These are phyloP conservation scores for Bothrops jararaca DNA, from an alignment of 2,113 vertebrate genomes.

Conservation along the genomic window DNA sequence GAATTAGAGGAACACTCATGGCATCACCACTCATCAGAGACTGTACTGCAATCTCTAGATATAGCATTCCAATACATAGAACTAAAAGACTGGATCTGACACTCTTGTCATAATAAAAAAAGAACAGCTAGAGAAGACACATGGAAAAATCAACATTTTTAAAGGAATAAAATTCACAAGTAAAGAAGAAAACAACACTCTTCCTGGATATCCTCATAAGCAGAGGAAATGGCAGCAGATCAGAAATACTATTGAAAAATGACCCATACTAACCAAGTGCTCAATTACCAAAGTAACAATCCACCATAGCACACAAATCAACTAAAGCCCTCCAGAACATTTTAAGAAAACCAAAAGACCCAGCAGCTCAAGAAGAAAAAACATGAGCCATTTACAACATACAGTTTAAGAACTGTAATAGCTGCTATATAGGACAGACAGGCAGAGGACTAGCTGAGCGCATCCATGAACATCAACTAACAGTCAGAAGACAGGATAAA, in stretches of 20 bases:
- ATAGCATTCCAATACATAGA: not conserved
- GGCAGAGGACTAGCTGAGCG: not conserved
- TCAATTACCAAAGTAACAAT: not conserved
- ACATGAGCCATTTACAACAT: not conserved
- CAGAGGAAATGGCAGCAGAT: not conserved
- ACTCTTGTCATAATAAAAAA: not conserved
- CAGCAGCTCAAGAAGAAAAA: not conserved
- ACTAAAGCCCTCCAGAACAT: not conserved
- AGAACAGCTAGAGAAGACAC: not conserved
- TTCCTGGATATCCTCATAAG: not conserved
- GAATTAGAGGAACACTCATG: not conserved
- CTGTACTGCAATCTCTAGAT: not conserved
- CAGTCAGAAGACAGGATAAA: not conserved
- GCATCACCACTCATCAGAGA: not conserved
- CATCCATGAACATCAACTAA: not conserved
- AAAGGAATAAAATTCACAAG: not conserved
- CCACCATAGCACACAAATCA: not conserved
- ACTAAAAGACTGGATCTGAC: not conserved
- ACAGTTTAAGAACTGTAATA: not conserved
- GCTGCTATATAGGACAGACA: not conserved
- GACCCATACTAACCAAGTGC: not conserved
- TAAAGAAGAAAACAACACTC: not conserved
- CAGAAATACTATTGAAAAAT: not conserved
- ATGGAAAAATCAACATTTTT: not conserved
- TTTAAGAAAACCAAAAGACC: not conserved